phyloP scores from a whole-genome alignment of 2,797 vertebrate genomes.

The Rhinichthys osculus region DNA sequence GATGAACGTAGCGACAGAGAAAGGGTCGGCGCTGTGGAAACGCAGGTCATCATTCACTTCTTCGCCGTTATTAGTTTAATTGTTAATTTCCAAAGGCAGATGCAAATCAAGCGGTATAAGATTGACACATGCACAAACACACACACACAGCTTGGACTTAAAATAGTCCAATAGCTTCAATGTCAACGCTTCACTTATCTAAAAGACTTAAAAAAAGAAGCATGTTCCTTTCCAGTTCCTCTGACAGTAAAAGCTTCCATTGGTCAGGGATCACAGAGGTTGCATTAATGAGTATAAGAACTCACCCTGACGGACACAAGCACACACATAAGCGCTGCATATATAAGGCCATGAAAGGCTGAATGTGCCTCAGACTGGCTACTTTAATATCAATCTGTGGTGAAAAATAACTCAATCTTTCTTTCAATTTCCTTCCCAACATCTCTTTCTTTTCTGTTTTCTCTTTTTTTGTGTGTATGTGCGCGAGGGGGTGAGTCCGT shows the following conservation, averaged over 20 bases:
- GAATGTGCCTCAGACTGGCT: constrained; percentile 24
- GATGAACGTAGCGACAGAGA: constrained; percentile 36
- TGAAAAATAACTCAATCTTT: constrained; percentile 47
- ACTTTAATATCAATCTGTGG: constrained; percentile 40
- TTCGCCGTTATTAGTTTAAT: constrained; percentile 55
- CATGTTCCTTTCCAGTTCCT: background rate
- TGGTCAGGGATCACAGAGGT: constrained; percentile 30
- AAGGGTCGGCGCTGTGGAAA: constrained; percentile 37
- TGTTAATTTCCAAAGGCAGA: constrained; percentile 59
- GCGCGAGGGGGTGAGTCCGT: constrained; percentile 19
- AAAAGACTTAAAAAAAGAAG: constrained; percentile 25
- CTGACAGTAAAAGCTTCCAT: background rate
- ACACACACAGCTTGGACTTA: constrained; percentile 30
- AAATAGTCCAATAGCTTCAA: constrained; percentile 1
- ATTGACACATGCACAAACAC: constrained; percentile 31
- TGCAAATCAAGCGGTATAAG: constrained; percentile 42
- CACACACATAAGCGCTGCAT: constrained; percentile 26
- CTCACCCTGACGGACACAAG: constrained; percentile 29
- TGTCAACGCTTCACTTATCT: constrained; percentile 17
- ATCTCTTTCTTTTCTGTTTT: constrained; percentile 5
- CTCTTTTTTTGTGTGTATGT: background rate
- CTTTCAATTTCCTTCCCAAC: constrained; percentile 43
- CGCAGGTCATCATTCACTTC: constrained; percentile 27
- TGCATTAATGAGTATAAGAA: constrained; percentile 30
- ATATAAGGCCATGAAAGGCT: constrained; percentile 24